Percentiles rank a stretch among this genome's conserved stretches.
Evolutionary conservation across 2,797 vertebrate genomes (phyloP).

Genomic region (Antennarius maculatus): DNA sequence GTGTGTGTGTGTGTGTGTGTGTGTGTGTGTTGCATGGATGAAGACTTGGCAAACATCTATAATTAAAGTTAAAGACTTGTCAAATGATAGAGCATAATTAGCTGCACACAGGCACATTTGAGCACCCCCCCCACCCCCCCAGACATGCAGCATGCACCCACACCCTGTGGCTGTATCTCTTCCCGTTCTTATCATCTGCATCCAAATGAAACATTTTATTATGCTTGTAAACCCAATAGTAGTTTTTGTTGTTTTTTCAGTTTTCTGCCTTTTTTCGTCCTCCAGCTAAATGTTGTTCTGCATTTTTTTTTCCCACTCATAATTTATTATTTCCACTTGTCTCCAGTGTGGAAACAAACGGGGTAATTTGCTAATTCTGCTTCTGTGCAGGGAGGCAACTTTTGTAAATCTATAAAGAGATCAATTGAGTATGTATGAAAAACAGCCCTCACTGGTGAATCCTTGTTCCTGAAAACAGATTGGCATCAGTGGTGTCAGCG

Average conservation of each 20-base stretch:
- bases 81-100: conserved; percentile 58
- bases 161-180: conserved; percentile 21
- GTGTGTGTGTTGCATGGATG: conserved; percentile 5
- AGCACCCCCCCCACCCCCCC: not conserved
- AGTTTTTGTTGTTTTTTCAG: conserved; percentile 11
- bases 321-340: conserved; percentile 21
- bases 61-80: conserved; percentile 51
- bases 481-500: no score
- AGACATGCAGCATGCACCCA: conserved; percentile 9
- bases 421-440: no score
- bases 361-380: conserved; percentile 3
- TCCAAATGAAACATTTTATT: conserved; percentile 25
- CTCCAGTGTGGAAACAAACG: conserved; percentile 10
- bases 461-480: no score
- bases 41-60: conserved; percentile 29
- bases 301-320: not conserved
- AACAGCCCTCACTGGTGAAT: no score
- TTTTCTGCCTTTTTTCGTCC: not conserved
- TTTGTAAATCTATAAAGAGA: no score
- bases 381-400: not conserved
- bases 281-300: conserved; percentile 6
- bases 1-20: conserved; percentile 5
- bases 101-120: conserved; percentile 17
- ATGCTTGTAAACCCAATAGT: conserved; percentile 21
- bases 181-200: conserved; percentile 3